Evolutionary conservation across 1,140 invertebrate species (phyloP).

Genomic region (Drosophila athabasca): DNA sequence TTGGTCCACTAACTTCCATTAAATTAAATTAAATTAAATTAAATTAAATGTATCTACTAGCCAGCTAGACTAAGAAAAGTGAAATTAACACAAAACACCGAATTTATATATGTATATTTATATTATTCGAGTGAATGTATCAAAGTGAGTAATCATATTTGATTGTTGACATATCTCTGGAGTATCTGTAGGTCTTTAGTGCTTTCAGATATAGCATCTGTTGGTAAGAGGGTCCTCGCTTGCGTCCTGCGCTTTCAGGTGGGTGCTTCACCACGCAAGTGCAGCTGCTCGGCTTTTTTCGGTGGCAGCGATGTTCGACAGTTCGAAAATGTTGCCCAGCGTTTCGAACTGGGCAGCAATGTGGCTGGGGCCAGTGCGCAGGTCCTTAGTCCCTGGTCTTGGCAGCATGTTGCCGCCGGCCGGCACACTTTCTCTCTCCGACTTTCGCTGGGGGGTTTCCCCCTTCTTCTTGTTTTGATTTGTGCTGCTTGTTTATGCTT

Average conservation of each 20-base stretch:
- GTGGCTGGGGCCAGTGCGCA: conserved; percentile 37
- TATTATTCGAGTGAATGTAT: too few relatives aligned
- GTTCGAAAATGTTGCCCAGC: conserved; percentile 33
- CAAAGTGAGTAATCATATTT: too few relatives aligned
- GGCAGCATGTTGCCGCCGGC: conserved; percentile 40
- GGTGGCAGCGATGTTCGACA: neutral
- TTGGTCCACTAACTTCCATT: too few relatives aligned
- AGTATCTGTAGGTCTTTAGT: too few relatives aligned
- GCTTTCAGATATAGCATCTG: too few relatives aligned
- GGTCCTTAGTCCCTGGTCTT: conserved; percentile 6
- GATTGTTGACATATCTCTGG: too few relatives aligned
- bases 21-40: too few relatives aligned
- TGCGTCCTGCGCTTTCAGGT: neutral
- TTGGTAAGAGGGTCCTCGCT: neutral
- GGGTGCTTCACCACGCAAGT: conserved; percentile 34
- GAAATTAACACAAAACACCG: too few relatives aligned
- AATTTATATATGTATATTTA: too few relatives aligned
- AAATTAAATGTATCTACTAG: too few relatives aligned
- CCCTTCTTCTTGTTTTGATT: conserved; percentile 60
- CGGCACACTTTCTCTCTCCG: neutral
- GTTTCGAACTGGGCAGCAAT: conserved; percentile 48
- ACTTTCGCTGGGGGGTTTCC: neutral
- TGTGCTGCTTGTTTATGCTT: conserved; percentile 69
- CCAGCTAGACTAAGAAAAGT: too few relatives aligned
- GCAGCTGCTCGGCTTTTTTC: conserved; percentile 20